Conservation (phyloP, 35 echinoderm and acorn worm genomes). For the Nesometra sesokonis region DNA sequence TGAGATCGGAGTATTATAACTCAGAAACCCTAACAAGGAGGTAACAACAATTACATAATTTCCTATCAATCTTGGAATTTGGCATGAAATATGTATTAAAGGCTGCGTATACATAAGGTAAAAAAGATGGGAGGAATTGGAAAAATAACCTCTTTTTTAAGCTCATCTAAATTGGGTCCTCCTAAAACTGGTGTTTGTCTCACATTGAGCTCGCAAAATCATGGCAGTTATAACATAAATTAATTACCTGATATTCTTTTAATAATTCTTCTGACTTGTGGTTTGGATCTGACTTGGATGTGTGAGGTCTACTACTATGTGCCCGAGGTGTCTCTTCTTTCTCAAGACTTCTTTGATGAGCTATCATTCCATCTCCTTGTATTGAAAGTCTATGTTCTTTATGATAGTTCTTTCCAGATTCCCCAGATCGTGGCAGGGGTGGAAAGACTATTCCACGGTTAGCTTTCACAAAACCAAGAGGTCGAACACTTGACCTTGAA, state of each 20-base stretch:
- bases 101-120: no score
- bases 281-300: constrained; percentile 6
- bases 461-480: constrained; percentile 6
- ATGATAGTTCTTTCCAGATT: constrained; percentile 2
- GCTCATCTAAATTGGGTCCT: no score
- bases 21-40: no score
- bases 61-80: no score
- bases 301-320: neutral
- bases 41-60: no score
- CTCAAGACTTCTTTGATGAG: neutral
- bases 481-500: neutral
- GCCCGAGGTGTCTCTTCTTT: neutral
- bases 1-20: no score
- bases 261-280: neutral
- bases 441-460: constrained; percentile 23
- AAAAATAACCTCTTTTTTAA: no score
- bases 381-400: constrained; percentile 13
- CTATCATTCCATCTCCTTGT: constrained; percentile 12
- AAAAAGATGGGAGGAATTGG: no score
- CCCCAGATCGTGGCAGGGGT: neutral
- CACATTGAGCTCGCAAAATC: no score
- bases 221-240: neutral
- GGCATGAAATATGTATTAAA: no score
- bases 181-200: no score
- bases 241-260: constrained; percentile 19